phyloP scores from a whole-genome alignment of 2,113 vertebrate species.

The Fregetta grallaria region DNA sequence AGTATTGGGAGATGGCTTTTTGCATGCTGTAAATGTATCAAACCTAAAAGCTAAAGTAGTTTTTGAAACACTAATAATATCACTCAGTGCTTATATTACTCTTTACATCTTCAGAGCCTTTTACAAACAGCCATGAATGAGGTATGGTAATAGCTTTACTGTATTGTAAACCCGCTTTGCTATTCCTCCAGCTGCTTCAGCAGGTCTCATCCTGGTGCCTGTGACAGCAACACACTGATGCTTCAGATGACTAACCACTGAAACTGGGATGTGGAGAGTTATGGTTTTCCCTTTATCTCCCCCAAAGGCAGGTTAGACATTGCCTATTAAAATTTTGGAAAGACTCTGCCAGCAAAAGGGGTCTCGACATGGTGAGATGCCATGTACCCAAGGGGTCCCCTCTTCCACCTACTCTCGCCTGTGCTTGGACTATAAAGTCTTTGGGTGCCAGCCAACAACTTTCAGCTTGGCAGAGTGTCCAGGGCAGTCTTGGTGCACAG shows the following conservation, averaged over 20 bases:
- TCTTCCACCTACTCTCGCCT: not conserved
- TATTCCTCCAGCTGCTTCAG: not conserved
- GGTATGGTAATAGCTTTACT: not conserved
- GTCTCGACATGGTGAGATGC: fast-evolving
- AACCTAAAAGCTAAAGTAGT: conserved; percentile 10
- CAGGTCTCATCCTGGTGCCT: not conserved
- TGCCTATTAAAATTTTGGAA: not conserved
- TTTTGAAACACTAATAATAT: conserved; percentile 49
- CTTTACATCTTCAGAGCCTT: not conserved
- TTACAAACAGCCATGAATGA: not conserved
- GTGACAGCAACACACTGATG: not conserved
- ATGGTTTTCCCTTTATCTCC: not conserved
- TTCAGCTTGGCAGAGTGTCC: not conserved
- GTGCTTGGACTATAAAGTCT: not conserved
- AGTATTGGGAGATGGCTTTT: not conserved
- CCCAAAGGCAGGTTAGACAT: not conserved
- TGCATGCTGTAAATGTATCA: not conserved
- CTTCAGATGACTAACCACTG: not conserved
- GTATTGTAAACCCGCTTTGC: not conserved
- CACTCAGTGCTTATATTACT: conserved; percentile 36
- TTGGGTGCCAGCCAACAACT: not conserved
- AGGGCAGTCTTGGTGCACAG: not conserved
- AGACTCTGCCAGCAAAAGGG: not conserved
- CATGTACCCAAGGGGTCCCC: fast-evolving
- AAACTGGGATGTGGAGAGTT: not conserved